These are phyloP conservation scores for Conus betulinus DNA, from an alignment of 1,140 invertebrate species.

Conservation along the genomic window DNA sequence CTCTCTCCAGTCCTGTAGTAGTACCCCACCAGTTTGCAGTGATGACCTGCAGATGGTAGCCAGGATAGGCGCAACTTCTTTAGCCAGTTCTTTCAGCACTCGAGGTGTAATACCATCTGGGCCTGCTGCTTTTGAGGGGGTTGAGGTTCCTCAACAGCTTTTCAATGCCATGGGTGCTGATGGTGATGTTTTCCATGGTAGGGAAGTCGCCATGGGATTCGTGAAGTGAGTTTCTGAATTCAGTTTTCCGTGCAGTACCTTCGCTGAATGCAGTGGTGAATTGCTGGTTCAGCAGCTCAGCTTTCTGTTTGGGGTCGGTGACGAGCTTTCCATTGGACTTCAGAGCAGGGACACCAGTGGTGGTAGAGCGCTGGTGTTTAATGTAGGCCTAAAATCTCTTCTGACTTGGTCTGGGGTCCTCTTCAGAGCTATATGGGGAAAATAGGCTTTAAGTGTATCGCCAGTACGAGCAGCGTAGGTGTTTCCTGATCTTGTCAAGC, in stretches of 20 bases:
- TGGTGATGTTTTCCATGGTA: neutral
- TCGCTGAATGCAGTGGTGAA: neutral
- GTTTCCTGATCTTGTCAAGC: neutral
- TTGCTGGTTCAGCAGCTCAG: constrained; percentile 11
- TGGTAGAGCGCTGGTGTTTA: constrained; percentile 19
- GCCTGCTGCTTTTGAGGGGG: neutral
- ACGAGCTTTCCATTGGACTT: constrained; percentile 28
- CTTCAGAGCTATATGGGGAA: neutral
- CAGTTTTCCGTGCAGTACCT: neutral
- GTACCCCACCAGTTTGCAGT: neutral
- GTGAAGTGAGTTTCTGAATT: neutral
- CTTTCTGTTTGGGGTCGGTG: constrained; percentile 22
- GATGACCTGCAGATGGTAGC: neutral
- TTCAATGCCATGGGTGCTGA: neutral
- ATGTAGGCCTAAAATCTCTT: constrained; percentile 38
- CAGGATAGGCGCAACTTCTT: neutral
- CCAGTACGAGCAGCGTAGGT: neutral
- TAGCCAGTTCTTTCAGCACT: neutral
- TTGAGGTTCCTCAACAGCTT: neutral
- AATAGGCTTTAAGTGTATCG: neutral
- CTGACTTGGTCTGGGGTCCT: neutral
- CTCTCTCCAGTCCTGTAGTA: neutral
- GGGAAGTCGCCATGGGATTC: neutral
- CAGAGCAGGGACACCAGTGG: constrained; percentile 23
- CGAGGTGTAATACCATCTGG: neutral